Base-by-base conservation (phyloP, 2,888 invertebrate species). In the Chrysolina haemoptera region DNA sequence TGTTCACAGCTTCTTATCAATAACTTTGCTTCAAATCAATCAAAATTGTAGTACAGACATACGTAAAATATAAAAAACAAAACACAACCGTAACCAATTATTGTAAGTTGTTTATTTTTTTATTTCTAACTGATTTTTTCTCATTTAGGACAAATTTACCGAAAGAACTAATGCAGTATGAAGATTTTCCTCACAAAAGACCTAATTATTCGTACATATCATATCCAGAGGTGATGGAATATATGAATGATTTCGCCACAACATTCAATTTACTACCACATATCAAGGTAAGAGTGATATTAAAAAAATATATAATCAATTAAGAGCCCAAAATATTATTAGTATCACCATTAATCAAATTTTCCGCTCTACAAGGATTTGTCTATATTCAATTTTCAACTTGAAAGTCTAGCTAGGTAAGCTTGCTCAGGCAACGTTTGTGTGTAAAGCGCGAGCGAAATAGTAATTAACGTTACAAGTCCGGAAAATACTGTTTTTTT, bases 101-200 rank as follows among this genome's bases (percentile, higher is more conserved):
- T n/a, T n/a, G 5, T 35, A 35, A 6, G 4, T 8, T 35, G 8
- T 35, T 35, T 35, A 35, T 35, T 35, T 35, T 35, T 0, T 0
- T 6, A 35, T 35, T 6, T 35, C 35, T 35, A 4, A 35, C 35
- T 35, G 1, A 48, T 5, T 8, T 48, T 68, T 83, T 85, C 59
- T 46, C 3, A 0, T n/a, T 62, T 77, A 88, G 87, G 78, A 95
- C 95, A 0, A 96, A 96, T 87, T 90, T 96, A 1, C 95, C 96
- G 0, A 93, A 93, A 75, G 93, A 95, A 86, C 90, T 94, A 9
- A 96, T 96, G 96, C 92, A 92, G 78, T 96, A 92, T 84, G 91
- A 91, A 16, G 94, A 92, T 73, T 94, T 91, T 84, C 90, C 91
- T 1, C 92, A 93, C 83, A 90, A 92, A 1, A 90, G 89, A 74